A percentile compares a stretch with the other conserved stretches of the same genome.
phyloP scores from a whole-genome alignment of 2,113 vertebrate species.

The Pseudopodoces humilis region DNA sequence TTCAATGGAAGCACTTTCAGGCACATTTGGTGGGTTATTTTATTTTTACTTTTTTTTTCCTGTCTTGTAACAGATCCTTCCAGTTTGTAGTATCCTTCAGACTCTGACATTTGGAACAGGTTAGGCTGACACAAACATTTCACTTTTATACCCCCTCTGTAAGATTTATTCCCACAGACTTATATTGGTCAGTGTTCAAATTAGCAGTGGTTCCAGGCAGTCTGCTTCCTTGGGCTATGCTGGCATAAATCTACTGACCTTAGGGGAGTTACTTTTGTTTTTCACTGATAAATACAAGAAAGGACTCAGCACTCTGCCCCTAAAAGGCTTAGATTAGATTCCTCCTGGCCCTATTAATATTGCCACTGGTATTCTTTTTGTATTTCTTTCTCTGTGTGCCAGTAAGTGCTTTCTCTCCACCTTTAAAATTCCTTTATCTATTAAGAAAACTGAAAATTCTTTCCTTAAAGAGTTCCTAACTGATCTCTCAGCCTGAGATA shows the following conservation, averaged over 20 bases:
- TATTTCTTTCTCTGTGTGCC: neutral
- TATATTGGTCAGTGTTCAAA: conserved; percentile 55
- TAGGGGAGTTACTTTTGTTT: conserved; percentile 45
- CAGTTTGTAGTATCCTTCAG: neutral
- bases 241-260: conserved; percentile 57
- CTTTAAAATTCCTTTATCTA: conserved; percentile 11
- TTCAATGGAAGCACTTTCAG: neutral
- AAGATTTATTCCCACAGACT: conserved; percentile 58
- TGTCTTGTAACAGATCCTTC: neutral
- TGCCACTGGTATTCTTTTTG: neutral
- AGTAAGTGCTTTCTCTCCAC: neutral
- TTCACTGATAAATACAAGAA: conserved; percentile 46
- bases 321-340: conserved; percentile 47
- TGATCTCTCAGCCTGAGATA: neutral
- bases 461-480: neutral
- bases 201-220: conserved; percentile 64
- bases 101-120: conserved; percentile 34
- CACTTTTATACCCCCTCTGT: neutral
- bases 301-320: neutral
- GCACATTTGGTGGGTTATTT: neutral
- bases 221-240: conserved; percentile 57
- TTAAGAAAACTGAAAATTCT: neutral
- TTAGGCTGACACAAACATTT: conserved; percentile 52
- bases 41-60: neutral
- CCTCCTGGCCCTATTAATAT: neutral